Base-by-base conservation (phyloP, 2,797 vertebrate species). In the Pseudomugil gertrudae region DNA sequence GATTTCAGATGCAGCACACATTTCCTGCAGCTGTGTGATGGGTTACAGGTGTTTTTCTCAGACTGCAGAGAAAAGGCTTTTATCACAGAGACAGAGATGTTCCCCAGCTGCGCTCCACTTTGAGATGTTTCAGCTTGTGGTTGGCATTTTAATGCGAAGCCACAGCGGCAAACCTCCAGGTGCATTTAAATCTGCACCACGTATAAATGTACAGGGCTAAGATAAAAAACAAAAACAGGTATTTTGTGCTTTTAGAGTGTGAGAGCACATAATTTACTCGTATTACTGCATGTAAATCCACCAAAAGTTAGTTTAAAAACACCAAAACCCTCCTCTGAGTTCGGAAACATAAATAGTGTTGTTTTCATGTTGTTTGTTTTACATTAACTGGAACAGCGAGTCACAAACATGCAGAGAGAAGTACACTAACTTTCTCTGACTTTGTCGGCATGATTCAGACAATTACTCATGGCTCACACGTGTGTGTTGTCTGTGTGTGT, bases 381-480 rank as follows among this genome's bases (percentile, higher is more conserved):
- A 15, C 33, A n/a, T 21, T 2, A 23, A 40, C 30, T 40, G 56
- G 68, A 70, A 63, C 59, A 57, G 24, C 0, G 36, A 67, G 63
- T 57, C 45, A 24, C 40, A 53, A 69, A 40, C 71, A 61, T 10
- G 52, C 36, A 53, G 32, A 63, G 33, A 72, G 66, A 74, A 60
- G 65, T 52, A 64, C 65, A 63, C 62, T 66, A 57, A 79, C 62
- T 69, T 69, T 78, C 69, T 76, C 72, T 59, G 59, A 65, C 61
- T 86, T 72, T 58, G 32, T 57, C 60, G 13, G 61, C 4, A 19
- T 80, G 87, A 87, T 78, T 87, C 87, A 85, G 71, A 79, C 72
- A 69, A 57, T 87, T 78, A 83, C 76, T 86, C 80, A 84, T 59
- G 58, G 57, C 74, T 83, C 35, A 65, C 68, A 63, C 51, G 66